phyloP scores from a whole-genome alignment of 2,113 vertebrate species.

The Dipodomys ordii region DNA sequence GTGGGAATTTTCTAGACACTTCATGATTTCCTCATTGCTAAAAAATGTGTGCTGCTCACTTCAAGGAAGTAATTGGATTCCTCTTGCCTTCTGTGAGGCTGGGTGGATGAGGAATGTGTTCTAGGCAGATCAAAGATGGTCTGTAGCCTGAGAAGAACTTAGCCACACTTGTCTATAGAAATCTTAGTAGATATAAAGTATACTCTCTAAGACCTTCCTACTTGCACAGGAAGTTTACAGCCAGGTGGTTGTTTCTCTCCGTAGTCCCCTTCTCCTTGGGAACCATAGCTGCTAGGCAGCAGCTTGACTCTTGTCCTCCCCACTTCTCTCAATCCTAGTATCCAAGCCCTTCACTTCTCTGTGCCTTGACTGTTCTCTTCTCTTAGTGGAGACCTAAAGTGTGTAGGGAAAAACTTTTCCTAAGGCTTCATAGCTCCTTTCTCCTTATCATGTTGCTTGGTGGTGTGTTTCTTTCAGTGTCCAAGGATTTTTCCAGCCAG shows the following conservation, averaged over 20 bases:
- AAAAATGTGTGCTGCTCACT: constrained; percentile 54
- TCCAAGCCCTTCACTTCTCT: not conserved
- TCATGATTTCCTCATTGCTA: constrained; percentile 31
- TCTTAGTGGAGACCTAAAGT: not conserved
- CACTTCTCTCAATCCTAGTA: not conserved
- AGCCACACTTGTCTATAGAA: not conserved
- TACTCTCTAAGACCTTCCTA: constrained; percentile 10
- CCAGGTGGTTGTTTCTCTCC: not conserved
- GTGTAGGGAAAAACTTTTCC: not conserved
- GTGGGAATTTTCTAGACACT: constrained; percentile 32
- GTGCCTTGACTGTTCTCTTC: not conserved
- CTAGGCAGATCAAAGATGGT: not conserved
- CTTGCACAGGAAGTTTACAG: not conserved
- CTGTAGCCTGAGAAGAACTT: constrained; percentile 8
- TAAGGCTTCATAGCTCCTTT: not conserved
- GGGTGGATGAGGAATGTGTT: not conserved
- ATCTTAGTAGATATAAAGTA: not conserved
- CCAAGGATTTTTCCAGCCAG: not conserved
- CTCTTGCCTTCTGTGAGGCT: constrained; percentile 12
- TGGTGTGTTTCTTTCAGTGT: not conserved
- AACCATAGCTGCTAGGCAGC: not conserved
- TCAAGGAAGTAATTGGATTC: constrained; percentile 35
- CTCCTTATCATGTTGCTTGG: not conserved
- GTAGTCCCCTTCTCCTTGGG: not conserved
- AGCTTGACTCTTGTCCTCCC: constrained; percentile 1